phyloP scores from a whole-genome alignment of 2,888 invertebrate genomes.

The Amaurobius ferox region DNA sequence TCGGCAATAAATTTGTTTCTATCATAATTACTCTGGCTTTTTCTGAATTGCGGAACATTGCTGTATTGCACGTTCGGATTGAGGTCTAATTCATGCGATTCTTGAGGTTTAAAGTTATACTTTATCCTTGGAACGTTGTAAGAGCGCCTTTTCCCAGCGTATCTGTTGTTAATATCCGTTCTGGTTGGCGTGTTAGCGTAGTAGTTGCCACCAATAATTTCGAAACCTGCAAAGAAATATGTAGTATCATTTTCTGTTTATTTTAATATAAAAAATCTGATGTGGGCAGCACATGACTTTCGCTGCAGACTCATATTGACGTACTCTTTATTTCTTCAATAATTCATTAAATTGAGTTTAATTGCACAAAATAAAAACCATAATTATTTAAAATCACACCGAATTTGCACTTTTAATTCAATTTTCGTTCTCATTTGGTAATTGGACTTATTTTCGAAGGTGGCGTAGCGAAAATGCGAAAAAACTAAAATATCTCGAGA shows the following conservation, averaged over 20 bases:
- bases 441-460: too few relatives aligned
- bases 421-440: too few relatives aligned
- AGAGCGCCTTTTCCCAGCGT: not conserved
- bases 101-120: not conserved
- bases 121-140: not conserved
- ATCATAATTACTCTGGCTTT: not conserved
- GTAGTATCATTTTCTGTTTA: not conserved
- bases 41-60: not conserved
- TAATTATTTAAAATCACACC: too few relatives aligned
- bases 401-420: too few relatives aligned
- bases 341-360: too few relatives aligned
- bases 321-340: too few relatives aligned
- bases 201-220: conserved; percentile 12
- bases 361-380: too few relatives aligned
- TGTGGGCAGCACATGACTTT: too few relatives aligned
- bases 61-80: not conserved
- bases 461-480: too few relatives aligned
- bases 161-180: not conserved
- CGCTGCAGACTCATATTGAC: too few relatives aligned
- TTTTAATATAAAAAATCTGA: too few relatives aligned
- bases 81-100: not conserved
- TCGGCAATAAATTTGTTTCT: not conserved
- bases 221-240: not conserved
- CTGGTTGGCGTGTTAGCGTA: not conserved
- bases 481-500: too few relatives aligned